These are phyloP conservation scores for Macrocentrus cingulum DNA, from an alignment of 1,140 invertebrate genomes.

Conservation along the genomic window DNA sequence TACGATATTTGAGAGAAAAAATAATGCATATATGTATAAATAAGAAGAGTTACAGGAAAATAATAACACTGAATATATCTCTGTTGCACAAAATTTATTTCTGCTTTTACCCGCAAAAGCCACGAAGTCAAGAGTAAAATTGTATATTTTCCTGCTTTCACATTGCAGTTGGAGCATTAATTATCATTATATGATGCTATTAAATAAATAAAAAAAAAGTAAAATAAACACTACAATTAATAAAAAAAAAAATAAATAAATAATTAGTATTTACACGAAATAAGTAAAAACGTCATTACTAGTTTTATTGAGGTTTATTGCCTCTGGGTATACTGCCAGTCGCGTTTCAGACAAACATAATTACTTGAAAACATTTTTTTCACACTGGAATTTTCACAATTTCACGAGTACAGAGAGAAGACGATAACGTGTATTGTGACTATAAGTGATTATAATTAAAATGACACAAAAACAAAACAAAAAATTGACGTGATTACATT, in stretches of 20 bases:
- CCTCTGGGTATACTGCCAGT: no score
- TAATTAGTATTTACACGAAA: slow-evolving; percentile 40
- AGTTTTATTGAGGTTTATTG: slow-evolving; percentile 30
- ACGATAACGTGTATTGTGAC: background rate
- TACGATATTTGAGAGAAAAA: no score
- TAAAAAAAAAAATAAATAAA: slow-evolving; percentile 38
- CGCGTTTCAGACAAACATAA: slow-evolving; percentile 16
- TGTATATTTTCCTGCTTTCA: slow-evolving; percentile 47
- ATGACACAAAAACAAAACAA: slow-evolving; percentile 17
- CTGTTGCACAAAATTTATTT: slow-evolving; percentile 22
- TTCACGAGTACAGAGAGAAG: slow-evolving; percentile 14
- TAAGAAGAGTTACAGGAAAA: no score
- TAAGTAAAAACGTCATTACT: slow-evolving; percentile 33
- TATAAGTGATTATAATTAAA: background rate
- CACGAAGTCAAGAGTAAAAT: slow-evolving; percentile 33
- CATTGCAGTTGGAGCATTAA: slow-evolving; percentile 41
- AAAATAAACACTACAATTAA: no score
- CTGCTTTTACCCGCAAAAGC: background rate
- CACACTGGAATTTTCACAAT: slow-evolving; percentile 16
- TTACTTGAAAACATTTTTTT: slow-evolving; percentile 25
- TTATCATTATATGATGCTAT: slow-evolving; percentile 29
- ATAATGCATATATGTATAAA: no score
- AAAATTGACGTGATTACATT: slow-evolving; percentile 25
- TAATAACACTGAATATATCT: background rate
- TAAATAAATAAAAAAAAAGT: slow-evolving; percentile 25